A percentile compares a stretch with the other conserved stretches of the same genome.
Evolutionary conservation across 2,113 vertebrate genomes (phyloP).

Genomic region (Illadopsis cleaveri): DNA sequence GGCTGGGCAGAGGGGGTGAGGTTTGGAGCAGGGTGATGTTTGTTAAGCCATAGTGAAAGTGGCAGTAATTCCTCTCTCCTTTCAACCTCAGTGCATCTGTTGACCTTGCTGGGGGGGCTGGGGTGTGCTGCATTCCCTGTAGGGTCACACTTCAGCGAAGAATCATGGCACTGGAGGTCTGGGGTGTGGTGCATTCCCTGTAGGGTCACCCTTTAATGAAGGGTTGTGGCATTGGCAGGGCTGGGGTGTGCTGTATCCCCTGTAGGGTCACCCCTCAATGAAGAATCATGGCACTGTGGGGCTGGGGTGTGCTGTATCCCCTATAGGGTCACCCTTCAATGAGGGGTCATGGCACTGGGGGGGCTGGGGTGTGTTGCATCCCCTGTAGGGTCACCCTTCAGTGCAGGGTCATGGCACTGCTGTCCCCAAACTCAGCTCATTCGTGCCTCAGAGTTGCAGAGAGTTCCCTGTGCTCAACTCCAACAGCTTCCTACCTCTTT

Average conservation of each 20-base stretch:
- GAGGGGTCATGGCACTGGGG: rapidly evolving
- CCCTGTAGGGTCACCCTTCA: neutral
- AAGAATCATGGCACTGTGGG: rapidly evolving
- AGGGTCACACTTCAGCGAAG: neutral
- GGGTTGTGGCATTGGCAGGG: rapidly evolving
- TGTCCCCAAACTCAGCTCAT: neutral
- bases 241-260: neutral
- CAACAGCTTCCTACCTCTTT: neutral
- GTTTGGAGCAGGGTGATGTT: neutral
- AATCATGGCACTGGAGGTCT: rapidly evolving
- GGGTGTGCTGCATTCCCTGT: neutral
- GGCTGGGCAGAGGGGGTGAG: neutral
- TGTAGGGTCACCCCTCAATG: neutral
- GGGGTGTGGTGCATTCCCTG: too few relatives aligned
- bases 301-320: neutral
- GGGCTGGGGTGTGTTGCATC: neutral
- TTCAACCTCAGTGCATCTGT: neutral
- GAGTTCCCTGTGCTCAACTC: neutral
- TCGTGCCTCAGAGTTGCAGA: neutral
- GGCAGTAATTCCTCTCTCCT: neutral
- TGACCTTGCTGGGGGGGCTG: neutral
- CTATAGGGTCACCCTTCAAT: neutral
- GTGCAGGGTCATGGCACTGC: rapidly evolving
- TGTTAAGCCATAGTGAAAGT: neutral
- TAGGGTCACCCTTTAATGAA: neutral